Conservation (phyloP, 2,888 invertebrate species). For the Drosophila fulvimacula region DNA sequence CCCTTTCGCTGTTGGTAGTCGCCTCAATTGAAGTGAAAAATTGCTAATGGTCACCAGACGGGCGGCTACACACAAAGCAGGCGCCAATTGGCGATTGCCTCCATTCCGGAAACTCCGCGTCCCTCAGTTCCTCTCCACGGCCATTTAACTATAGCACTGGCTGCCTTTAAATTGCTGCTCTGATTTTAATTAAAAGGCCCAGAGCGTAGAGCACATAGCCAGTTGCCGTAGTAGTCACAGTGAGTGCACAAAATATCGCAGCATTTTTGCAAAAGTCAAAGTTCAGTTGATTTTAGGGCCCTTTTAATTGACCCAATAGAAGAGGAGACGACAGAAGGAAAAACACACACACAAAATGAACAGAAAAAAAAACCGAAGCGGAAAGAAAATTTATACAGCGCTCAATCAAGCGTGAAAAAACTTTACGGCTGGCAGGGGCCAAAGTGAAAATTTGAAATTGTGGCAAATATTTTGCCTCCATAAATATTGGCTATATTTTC, state of each 20-base stretch:
- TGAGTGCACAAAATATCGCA: slow-evolving; percentile 45
- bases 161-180: slow-evolving; percentile 66
- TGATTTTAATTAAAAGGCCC: slow-evolving; percentile 76
- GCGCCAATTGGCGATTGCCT: slow-evolving; percentile 34
- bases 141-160: slow-evolving; percentile 40
- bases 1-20: slow-evolving; percentile 58
- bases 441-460: slow-evolving; percentile 54
- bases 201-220: slow-evolving; percentile 12
- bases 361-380: slow-evolving; percentile 9
- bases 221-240: slow-evolving; percentile 24
- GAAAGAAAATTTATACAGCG: slow-evolving; percentile 64
- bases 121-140: background rate
- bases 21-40: slow-evolving; percentile 69
- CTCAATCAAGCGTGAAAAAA: slow-evolving; percentile 69
- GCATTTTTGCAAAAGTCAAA: slow-evolving; percentile 54
- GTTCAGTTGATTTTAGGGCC: slow-evolving; percentile 72
- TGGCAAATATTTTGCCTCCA: slow-evolving; percentile 65
- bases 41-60: slow-evolving; percentile 71
- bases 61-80: slow-evolving; percentile 30
- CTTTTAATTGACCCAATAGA: slow-evolving; percentile 66
- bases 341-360: background rate
- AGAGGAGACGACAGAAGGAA: background rate
- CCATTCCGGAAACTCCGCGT: background rate
- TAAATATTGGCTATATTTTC: slow-evolving; percentile 59
- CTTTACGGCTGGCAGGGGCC: slow-evolving; percentile 47